Evolutionary conservation across 2,797 vertebrate species (phyloP).

Genomic region (Taeniopygia guttata): DNA sequence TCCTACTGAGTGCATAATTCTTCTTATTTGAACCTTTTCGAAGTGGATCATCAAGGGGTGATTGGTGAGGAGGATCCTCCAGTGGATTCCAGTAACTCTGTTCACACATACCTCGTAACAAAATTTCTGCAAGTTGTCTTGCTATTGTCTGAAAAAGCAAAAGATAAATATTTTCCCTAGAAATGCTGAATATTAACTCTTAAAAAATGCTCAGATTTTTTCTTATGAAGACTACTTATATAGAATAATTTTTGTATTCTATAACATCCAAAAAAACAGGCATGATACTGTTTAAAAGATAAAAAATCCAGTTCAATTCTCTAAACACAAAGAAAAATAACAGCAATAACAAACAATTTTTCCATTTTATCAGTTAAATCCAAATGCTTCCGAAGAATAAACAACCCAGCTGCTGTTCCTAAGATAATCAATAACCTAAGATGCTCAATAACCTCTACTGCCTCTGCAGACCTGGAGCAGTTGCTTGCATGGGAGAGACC

Average conservation of each 20-base stretch:
- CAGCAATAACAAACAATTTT: neutral
- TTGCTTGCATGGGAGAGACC: neutral
- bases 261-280: neutral
- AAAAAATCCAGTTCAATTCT: neutral
- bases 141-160: conserved; percentile 87
- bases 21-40: conserved; percentile 84
- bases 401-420: neutral
- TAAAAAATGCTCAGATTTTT: neutral
- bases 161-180: neutral
- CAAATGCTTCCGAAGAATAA: neutral
- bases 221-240: neutral
- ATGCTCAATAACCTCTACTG: neutral
- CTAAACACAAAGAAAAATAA: neutral
- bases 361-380: neutral
- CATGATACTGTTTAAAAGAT: neutral
- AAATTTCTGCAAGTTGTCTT: conserved; percentile 95
- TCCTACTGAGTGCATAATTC: conserved; percentile 86
- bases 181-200: neutral
- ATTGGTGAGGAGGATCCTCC: conserved; percentile 92
- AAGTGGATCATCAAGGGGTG: conserved; percentile 91
- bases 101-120: conserved; percentile 96
- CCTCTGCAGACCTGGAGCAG: neutral
- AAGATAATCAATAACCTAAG: neutral
- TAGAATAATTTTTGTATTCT: neutral
- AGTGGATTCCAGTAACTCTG: conserved; percentile 99